These are phyloP conservation scores for Sciurus vulgaris DNA, from an alignment of 2,797 vertebrate species.

Conservation along the genomic window DNA sequence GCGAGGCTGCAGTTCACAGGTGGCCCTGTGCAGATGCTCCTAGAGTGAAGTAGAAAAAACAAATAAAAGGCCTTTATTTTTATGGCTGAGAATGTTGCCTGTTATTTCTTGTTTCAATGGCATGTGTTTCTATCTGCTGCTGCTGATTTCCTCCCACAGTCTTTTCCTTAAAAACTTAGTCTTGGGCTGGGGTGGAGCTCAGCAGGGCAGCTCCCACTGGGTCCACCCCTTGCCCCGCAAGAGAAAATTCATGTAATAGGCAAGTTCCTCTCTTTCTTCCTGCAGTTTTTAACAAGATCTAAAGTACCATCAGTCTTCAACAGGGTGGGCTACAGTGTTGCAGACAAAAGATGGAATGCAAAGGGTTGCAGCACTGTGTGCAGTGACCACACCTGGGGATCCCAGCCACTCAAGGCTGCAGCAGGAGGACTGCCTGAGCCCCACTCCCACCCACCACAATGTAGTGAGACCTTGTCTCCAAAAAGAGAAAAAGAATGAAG, in stretches of 20 bases:
- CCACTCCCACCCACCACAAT: too few relatives aligned
- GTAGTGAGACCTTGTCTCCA: not conserved
- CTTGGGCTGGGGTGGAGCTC: too few relatives aligned
- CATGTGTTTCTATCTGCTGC: not conserved
- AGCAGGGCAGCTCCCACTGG: too few relatives aligned
- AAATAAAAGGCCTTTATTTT: conserved; percentile 91
- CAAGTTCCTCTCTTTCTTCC: not conserved
- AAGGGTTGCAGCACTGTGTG: accelerated
- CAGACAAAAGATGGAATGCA: too few relatives aligned
- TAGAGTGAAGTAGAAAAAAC: conserved; percentile 83
- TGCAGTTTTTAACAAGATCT: not conserved
- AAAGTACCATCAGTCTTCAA: not conserved
- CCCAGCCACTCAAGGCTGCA: not conserved
- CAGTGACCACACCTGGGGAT: not conserved
- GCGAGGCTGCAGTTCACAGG: conserved; percentile 15
- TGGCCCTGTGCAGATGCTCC: conserved; percentile 76
- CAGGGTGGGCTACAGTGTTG: too few relatives aligned
- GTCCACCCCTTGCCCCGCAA: too few relatives aligned
- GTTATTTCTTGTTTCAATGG: not conserved
- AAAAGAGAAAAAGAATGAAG: not conserved
- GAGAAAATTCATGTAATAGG: too few relatives aligned
- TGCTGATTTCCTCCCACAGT: not conserved
- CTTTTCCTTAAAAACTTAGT: not conserved
- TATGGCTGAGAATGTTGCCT: conserved; percentile 73
- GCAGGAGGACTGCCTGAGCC: too few relatives aligned